phyloP scores from a whole-genome alignment of 2,797 vertebrate species.

The Chiloscyllium punctatum region DNA sequence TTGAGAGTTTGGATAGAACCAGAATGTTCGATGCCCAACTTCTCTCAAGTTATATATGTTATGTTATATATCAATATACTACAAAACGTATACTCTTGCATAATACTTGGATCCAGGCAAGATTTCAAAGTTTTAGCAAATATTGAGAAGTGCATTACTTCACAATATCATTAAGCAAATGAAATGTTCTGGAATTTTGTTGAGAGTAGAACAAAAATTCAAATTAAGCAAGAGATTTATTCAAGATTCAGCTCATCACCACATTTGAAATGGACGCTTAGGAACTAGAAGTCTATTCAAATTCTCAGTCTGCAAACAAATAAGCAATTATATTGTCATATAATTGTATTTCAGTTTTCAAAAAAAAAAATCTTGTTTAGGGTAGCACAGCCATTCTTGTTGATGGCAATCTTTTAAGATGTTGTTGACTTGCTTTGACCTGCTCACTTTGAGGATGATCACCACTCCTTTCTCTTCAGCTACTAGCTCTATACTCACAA shows the following conservation, averaged over 20 bases:
- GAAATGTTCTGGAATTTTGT: neutral
- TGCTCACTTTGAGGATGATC: no score
- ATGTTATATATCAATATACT: neutral
- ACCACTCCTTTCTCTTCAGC: no score
- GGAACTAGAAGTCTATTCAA: neutral
- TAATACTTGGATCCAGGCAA: neutral
- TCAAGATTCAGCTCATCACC: neutral
- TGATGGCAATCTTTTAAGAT: no score
- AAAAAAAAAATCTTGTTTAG: no score
- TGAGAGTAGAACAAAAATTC: neutral
- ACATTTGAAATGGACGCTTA: neutral
- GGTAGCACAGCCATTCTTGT: no score
- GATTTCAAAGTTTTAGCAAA: neutral
- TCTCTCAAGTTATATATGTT: neutral
- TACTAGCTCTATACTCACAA: conserved; percentile 54
- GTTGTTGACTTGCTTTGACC: no score
- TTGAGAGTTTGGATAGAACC: neutral
- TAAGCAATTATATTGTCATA: no score
- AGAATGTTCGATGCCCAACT: neutral
- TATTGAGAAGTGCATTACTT: neutral
- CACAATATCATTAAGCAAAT: no score
- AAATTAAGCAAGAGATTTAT: neutral
- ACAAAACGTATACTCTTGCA: neutral
- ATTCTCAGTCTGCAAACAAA: no score
- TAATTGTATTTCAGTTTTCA: no score